Evolutionary conservation across 35 echinoderm and acorn worm species (phyloP), one percentile per base, ranked within the genome.

Genomic region (Diadema setosum): DNA sequence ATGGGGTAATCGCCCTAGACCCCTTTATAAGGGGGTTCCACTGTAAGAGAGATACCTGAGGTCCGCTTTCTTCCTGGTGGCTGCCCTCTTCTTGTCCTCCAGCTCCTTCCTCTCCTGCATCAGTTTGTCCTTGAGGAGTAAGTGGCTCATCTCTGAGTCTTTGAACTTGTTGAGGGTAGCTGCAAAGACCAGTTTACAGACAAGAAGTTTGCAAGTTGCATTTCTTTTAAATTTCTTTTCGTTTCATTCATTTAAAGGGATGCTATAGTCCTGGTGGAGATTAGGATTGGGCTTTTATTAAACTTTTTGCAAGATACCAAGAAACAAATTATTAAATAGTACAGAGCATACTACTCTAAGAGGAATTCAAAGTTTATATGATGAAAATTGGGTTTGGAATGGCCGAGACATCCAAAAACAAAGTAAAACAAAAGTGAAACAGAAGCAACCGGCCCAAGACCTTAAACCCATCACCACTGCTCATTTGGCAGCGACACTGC

Each of bases 101-200:
- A 78, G 12, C n/a, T 78, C 37, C 25, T 78, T 78, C 30, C 73
- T 78, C 8, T 78, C 73, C 73, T 78, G 73, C 73, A 78, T 78
- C 73, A 78, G 37, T 20, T 78, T 78, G 44, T 78, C 73, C 21
- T 78, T 78, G 15, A 78, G 1, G 11, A 78, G 30, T 8, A 78
- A 41, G 8, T 78, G 73, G 20, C 73, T 78, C 73, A 78, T 78
- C 27, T 36, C 37, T 41, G 73, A 78, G 20, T 78, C 40, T 21
- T 78, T 39, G 73, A 78, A 78, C 37, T 78, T 78, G 37, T 78
- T 78, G 7, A 42, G 27, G 9, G 73, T n/a, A 3, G 73, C 73
- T 78, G 37, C 25, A 3, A 44, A 78, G 9, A 52, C 9, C 48
- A 52, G n/a, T 52, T 9, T 11, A 11, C 48, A 9, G 48, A 11